Conservation (phyloP, 2,888 invertebrate genomes). For the Sycophila texana region DNA sequence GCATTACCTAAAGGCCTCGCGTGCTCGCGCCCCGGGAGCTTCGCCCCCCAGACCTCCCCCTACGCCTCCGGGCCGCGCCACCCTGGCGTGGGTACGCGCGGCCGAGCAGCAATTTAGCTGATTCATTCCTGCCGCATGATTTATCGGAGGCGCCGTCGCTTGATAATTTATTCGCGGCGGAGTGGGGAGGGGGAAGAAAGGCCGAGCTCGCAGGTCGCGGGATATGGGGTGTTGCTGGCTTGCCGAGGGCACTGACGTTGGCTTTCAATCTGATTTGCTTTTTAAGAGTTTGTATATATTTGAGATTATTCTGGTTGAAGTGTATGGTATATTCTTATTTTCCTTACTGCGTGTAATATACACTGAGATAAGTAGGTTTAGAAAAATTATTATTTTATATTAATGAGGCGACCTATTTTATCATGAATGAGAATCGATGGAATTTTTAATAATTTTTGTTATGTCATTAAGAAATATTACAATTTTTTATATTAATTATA, state of each 20-base stretch:
- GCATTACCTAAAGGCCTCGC: constrained; percentile 47
- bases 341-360: too few relatives aligned
- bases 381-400: too few relatives aligned
- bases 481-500: too few relatives aligned
- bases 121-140: constrained; percentile 73
- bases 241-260: background rate
- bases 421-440: too few relatives aligned
- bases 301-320: too few relatives aligned
- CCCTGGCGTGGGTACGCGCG: constrained; percentile 64
- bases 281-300: too few relatives aligned
- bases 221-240: background rate
- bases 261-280: constrained; percentile 22
- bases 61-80: constrained; percentile 6
- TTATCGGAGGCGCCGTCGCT: constrained; percentile 47
- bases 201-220: background rate
- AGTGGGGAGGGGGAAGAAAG: constrained; percentile 9
- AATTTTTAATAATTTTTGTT: too few relatives aligned
- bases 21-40: constrained; percentile 52
- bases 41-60: constrained; percentile 22
- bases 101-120: constrained; percentile 71
- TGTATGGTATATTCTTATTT: too few relatives aligned
- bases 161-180: constrained; percentile 35
- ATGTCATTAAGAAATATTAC: too few relatives aligned
- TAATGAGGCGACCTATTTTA: too few relatives aligned
- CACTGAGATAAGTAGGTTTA: too few relatives aligned